A percentile compares a stretch with the other conserved stretches of the same genome.
These are phyloP conservation scores for Chelonia mydas DNA, from an alignment of 2,797 vertebrate species.

Conservation along the genomic window DNA sequence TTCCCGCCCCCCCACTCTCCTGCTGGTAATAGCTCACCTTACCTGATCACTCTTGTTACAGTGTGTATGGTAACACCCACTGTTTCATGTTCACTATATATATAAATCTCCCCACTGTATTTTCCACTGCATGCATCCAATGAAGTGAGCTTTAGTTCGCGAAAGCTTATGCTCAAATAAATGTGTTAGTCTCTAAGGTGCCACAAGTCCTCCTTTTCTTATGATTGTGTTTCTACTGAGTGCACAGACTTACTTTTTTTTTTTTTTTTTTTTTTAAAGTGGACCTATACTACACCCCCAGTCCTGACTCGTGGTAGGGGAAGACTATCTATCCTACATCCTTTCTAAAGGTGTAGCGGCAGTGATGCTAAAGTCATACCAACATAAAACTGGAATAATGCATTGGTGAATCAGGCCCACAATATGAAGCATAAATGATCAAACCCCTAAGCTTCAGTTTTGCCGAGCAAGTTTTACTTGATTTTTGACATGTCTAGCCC, in stretches of 20 bases:
- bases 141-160: no score
- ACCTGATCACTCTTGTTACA: no score
- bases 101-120: no score
- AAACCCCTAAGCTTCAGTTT: constrained; percentile 12
- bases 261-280: neutral
- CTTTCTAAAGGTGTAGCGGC: neutral
- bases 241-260: neutral
- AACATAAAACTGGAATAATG: neutral
- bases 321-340: neutral
- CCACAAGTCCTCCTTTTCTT: neutral
- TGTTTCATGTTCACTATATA: no score
- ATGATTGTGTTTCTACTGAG: neutral
- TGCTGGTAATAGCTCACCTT: no score
- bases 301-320: neutral
- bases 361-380: neutral
- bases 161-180: no score
- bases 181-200: no score
- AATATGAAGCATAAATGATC: constrained; percentile 12
- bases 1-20: no score
- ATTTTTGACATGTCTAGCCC: constrained; percentile 33
- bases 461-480: constrained; percentile 27
- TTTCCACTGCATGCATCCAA: no score
- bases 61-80: no score
- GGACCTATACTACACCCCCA: neutral
- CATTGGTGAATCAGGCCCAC: neutral